Conservation (phyloP, 2,888 invertebrate species). For the Hirtodrosophila alboralis region DNA sequence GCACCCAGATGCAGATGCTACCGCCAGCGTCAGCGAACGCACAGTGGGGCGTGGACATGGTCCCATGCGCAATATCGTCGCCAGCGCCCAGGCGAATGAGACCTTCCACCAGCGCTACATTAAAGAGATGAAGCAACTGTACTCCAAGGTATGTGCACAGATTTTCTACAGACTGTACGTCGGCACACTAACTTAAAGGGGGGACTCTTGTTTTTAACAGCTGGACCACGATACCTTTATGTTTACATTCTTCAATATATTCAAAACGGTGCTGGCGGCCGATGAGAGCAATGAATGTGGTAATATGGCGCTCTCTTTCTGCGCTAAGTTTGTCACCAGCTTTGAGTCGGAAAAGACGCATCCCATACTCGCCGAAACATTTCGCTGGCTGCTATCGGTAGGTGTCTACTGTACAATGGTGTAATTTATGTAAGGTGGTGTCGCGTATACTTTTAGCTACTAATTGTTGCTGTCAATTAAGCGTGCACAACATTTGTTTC, state of each 20-base stretch:
- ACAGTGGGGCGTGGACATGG: constrained; percentile 65
- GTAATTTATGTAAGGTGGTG: no score
- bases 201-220: constrained; percentile 82
- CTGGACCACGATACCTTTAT: constrained; percentile 86
- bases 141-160: constrained; percentile 86
- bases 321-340: constrained; percentile 88
- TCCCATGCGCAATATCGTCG: constrained; percentile 85
- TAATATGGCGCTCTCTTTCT: constrained; percentile 88
- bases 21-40: neutral
- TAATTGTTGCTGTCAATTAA: no score
- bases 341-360: constrained; percentile 85
- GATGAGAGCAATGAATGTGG: constrained; percentile 89
- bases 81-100: constrained; percentile 87
- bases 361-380: constrained; percentile 75
- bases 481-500: no score
- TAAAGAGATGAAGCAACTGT: constrained; percentile 87
- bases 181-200: neutral
- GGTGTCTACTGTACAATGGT: constrained; percentile 41
- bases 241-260: constrained; percentile 87
- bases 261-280: constrained; percentile 87
- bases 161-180: no score
- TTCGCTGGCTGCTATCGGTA: constrained; percentile 77
- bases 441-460: no score
- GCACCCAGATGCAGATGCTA: constrained; percentile 3
- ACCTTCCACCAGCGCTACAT: constrained; percentile 88